These are phyloP conservation scores for Sipha maydis DNA, from an alignment of 2,888 invertebrate species.

Conservation along the genomic window DNA sequence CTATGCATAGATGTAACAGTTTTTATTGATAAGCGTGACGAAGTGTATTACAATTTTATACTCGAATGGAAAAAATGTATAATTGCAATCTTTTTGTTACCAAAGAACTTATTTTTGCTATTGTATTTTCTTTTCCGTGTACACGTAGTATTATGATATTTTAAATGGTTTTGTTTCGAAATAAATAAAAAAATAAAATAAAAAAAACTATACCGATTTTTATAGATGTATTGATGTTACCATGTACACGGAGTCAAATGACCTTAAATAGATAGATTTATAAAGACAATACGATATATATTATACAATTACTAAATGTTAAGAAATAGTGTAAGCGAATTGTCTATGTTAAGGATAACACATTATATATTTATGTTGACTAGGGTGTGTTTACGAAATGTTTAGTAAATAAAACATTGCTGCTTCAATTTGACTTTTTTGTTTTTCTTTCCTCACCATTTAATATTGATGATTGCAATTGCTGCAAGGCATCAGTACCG, in stretches of 20 bases:
- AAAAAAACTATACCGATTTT: not conserved
- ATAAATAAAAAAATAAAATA: not conserved
- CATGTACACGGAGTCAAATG: not conserved
- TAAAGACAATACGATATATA: not conserved
- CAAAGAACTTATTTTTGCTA: no score
- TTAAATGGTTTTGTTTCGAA: not conserved
- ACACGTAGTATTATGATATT: not conserved
- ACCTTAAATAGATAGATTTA: no score
- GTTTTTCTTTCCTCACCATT: no score
- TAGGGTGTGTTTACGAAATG: not conserved
- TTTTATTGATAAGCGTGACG: no score
- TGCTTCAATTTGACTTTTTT: not conserved
- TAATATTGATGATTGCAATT: no score
- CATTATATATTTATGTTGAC: not conserved
- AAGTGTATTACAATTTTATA: no score
- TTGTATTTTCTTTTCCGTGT: not conserved
- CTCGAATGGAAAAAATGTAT: no score
- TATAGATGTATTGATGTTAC: not conserved
- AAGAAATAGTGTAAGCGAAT: not conserved
- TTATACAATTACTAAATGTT: not conserved
- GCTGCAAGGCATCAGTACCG: no score
- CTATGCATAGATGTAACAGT: no score
- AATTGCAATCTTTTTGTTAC: no score
- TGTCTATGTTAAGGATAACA: not conserved
- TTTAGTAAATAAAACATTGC: not conserved